Evolutionary conservation across 2,113 vertebrate genomes (phyloP).

Genomic region (Hippotragus niger): DNA sequence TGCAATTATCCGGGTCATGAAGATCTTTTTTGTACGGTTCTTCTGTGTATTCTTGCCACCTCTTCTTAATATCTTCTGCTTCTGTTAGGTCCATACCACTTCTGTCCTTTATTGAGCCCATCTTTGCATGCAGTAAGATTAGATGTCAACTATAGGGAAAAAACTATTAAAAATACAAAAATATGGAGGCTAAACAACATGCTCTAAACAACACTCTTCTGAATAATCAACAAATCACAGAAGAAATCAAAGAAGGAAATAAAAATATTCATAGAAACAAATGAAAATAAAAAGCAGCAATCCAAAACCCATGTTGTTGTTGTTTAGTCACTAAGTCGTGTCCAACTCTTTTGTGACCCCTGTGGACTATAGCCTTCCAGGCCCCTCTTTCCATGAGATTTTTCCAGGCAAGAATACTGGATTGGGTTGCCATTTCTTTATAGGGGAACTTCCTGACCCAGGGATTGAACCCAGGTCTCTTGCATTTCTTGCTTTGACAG

Average conservation of each 20-base stretch:
- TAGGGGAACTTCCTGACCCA: not conserved
- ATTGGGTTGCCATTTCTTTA: not conserved
- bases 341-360: not conserved
- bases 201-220: not conserved
- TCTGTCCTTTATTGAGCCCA: no score
- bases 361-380: fast-evolving
- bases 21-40: no score
- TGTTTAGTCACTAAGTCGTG: not conserved
- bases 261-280: not conserved
- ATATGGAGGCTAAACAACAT: not conserved
- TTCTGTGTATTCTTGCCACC: no score
- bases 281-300: not conserved
- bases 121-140: not conserved
- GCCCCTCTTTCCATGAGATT: not conserved
- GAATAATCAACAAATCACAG: not conserved
- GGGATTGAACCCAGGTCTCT: not conserved
- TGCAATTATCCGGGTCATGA: no score
- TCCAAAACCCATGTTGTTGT: not conserved
- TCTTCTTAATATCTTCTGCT: no score
- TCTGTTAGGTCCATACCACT: no score
- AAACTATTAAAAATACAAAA: not conserved
- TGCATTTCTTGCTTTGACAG: not conserved
- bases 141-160: not conserved
- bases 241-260: not conserved
- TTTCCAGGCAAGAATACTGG: not conserved